Conservation (phyloP, 2,888 invertebrate species). For the Drosophila algonquin region DNA sequence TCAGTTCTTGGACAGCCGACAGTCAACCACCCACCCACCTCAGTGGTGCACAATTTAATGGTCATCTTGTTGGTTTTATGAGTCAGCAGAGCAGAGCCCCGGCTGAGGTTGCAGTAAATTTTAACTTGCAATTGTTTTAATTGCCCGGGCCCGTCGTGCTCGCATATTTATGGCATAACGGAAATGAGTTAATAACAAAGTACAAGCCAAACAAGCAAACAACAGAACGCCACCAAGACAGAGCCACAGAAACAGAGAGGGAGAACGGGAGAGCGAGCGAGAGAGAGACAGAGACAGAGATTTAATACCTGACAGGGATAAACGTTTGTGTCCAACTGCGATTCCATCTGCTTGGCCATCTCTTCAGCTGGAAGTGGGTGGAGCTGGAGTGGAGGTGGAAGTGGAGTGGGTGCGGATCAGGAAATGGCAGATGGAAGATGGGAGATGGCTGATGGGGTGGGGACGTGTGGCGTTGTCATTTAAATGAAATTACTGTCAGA, state of each 20-base stretch:
- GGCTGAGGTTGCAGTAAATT: slow-evolving; percentile 75
- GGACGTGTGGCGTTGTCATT: slow-evolving; percentile 64
- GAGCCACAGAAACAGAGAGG: slow-evolving; percentile 5
- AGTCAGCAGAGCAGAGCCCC: slow-evolving; percentile 54
- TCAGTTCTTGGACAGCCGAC: background rate
- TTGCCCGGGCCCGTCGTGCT: slow-evolving; percentile 74
- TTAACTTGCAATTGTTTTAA: slow-evolving; percentile 78
- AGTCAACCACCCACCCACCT: slow-evolving; percentile 25
- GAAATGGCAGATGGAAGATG: background rate
- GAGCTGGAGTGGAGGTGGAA: background rate
- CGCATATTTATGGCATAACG: slow-evolving; percentile 79
- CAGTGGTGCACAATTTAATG: slow-evolving; percentile 56
- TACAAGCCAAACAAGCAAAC: slow-evolving; percentile 55
- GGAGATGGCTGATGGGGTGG: background rate
- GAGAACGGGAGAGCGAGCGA: slow-evolving; percentile 3
- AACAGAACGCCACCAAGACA: slow-evolving; percentile 36
- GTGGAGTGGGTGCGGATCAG: slow-evolving; percentile 2
- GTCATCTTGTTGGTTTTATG: slow-evolving; percentile 73
- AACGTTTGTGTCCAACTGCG: slow-evolving; percentile 59
- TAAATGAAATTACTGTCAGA: slow-evolving; percentile 79
- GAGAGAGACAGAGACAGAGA: slow-evolving; percentile 35
- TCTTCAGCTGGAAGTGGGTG: slow-evolving; percentile 25
- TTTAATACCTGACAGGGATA: slow-evolving; percentile 79
- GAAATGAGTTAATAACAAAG: slow-evolving; percentile 80
- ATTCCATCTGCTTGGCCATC: slow-evolving; percentile 28